Evolutionary conservation across 2,113 vertebrate species (phyloP), one percentile per base, ranked within the genome.

Genomic region (Pseudopodoces humilis): DNA sequence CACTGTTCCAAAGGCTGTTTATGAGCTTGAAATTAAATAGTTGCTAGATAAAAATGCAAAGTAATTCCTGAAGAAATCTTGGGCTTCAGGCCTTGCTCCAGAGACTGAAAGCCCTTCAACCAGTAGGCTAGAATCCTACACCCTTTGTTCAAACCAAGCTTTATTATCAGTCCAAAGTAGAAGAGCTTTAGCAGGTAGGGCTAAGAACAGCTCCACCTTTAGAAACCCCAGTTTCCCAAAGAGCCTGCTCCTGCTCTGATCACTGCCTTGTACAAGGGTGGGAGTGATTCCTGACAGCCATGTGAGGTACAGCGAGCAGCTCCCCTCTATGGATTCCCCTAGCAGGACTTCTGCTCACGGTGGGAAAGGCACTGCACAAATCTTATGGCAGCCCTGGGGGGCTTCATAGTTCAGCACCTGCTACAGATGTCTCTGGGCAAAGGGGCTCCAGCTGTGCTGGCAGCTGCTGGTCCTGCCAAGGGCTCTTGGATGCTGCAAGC

Each of bases 351-450:
- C 23, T 2, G 1, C 37, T 70, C 27, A 5, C 7, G 20, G 5
- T 0, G 4, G 59, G 33, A 59, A 28, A 21, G 27, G 37, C 1
- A 1, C 50, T 27, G 2, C 30, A 14, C 6, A 15, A 85, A 35
- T n/a, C 33, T 22, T n/a, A 47, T 2, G 5, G 53, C 67, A 83
- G 55, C 43, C 71, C 70, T 4, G 1, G 2, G 2, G 41, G n/a
- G 2, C 6, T 25, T 82, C 52, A 8, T 0, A 7, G 52, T 1
- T 58, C 56, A 46, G 16, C 2, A 3, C 0, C 4, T 19, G 76
- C 53, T 47, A 4, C 33, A 20, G 11, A 14, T 6, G 39, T 9
- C 44, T 65, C 33, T 16, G 25, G 47, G 35, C 47, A 70, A 69
- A 81, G 59, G 35, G 59, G 18, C 44, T 88, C 19, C 4, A 3